These are phyloP conservation scores for Druon quercuslanigerum DNA, from an alignment of 1,140 invertebrate genomes.

Conservation along the genomic window DNA sequence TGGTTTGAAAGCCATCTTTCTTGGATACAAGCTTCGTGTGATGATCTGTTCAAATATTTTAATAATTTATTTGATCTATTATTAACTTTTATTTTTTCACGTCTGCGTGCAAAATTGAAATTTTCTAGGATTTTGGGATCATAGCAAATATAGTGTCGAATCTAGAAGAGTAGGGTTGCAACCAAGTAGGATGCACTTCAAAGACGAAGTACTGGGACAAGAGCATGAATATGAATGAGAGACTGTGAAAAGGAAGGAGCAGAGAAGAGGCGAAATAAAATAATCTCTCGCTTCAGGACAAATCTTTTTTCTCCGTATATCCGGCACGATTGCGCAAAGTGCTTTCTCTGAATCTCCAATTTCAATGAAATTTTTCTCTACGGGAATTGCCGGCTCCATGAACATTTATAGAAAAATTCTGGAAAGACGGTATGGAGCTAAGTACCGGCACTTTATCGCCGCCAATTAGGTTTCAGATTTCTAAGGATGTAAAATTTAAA, in stretches of 20 bases:
- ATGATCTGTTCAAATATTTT: too few relatives aligned
- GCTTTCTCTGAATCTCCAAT: slow-evolving; percentile 15
- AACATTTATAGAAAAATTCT: slow-evolving; percentile 12
- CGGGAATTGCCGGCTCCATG: slow-evolving; percentile 3
- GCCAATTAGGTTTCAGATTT: slow-evolving; percentile 14
- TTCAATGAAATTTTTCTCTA: slow-evolving; percentile 19
- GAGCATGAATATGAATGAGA: slow-evolving; percentile 68
- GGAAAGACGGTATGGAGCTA: background rate
- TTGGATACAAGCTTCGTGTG: too few relatives aligned
- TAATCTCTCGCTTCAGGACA: slow-evolving; percentile 45
- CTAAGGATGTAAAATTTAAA: slow-evolving; percentile 10
- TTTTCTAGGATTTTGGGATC: background rate
- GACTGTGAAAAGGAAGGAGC: slow-evolving; percentile 31
- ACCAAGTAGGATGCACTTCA: slow-evolving; percentile 44
- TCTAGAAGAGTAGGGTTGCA: background rate
- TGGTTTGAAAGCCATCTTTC: too few relatives aligned
- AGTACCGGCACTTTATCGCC: slow-evolving; percentile 5
- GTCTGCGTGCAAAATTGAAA: background rate
- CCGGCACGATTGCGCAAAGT: slow-evolving; percentile 8
- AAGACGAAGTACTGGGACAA: slow-evolving; percentile 59
- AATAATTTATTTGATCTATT: too few relatives aligned
- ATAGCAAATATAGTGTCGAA: slow-evolving; percentile 5
- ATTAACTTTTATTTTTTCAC: too few relatives aligned
- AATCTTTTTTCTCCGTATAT: slow-evolving; percentile 36
- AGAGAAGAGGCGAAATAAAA: slow-evolving; percentile 63